Percentiles rank a stretch among this genome's conserved stretches.
phyloP scores from a whole-genome alignment of 2,888 invertebrate species.

The Phymatocera aterrima region DNA sequence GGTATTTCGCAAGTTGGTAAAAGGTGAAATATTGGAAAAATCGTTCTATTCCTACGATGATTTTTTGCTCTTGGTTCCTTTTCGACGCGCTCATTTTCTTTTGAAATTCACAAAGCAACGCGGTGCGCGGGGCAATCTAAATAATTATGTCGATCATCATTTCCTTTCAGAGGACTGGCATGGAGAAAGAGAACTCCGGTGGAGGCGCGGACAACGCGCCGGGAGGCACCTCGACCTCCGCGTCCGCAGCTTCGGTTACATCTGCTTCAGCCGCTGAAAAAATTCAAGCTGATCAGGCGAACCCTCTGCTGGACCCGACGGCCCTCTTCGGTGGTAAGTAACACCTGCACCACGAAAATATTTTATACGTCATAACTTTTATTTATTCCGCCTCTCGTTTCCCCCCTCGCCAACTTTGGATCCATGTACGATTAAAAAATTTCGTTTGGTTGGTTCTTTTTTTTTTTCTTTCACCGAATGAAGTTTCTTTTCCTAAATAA shows the following conservation, averaged over 20 bases:
- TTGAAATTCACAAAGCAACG: neutral
- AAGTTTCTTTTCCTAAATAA: neutral
- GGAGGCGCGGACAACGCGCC: constrained; percentile 77
- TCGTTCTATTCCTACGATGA: too few relatives aligned
- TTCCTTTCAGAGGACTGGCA: constrained; percentile 74
- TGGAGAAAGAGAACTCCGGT: constrained; percentile 88
- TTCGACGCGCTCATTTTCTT: neutral
- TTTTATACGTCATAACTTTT: neutral
- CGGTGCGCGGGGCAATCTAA: constrained; percentile 45
- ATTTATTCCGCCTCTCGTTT: neutral
- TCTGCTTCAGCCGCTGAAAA: constrained; percentile 77
- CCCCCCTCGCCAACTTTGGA: too few relatives aligned
- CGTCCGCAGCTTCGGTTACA: constrained; percentile 77
- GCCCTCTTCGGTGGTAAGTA: constrained; percentile 83
- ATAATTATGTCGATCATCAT: constrained; percentile 53
- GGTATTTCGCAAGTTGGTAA: too few relatives aligned
- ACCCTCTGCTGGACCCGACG: constrained; percentile 87
- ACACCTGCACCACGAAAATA: neutral
- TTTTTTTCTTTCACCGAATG: neutral
- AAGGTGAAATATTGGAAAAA: too few relatives aligned
- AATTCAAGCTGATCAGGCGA: constrained; percentile 77
- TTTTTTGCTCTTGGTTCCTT: neutral
- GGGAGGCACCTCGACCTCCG: constrained; percentile 77
- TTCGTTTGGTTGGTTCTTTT: too few relatives aligned
- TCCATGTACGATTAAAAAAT: neutral